phyloP scores from a whole-genome alignment of 2,113 vertebrate genomes.

The Perca schrenkii region DNA sequence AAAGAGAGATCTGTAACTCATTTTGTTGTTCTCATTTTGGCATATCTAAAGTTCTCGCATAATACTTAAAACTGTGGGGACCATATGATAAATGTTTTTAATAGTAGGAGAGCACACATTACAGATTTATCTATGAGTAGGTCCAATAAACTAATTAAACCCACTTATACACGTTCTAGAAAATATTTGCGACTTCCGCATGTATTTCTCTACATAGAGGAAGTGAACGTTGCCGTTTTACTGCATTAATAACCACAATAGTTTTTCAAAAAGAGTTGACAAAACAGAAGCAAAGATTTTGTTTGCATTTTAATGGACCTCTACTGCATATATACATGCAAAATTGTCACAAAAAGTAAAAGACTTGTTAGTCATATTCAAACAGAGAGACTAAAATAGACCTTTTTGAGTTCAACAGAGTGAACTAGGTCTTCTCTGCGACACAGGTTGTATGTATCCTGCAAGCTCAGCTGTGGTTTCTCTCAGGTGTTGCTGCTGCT shows the following conservation, averaged over 20 bases:
- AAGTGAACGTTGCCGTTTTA: conserved; percentile 33
- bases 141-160: background rate
- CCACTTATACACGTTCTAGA: conserved; percentile 5
- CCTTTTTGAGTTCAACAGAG: background rate
- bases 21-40: conserved; percentile 44
- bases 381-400: background rate
- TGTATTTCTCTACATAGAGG: conserved; percentile 17
- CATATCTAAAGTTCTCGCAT: background rate
- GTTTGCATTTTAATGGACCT: background rate
- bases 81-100: background rate
- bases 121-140: background rate
- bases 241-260: conserved; percentile 5
- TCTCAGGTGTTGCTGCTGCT: conserved; percentile 86
- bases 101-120: background rate
- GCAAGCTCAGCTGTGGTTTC: conserved; percentile 41
- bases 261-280: background rate
- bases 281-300: background rate
- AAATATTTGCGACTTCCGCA: background rate
- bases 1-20: conserved; percentile 12
- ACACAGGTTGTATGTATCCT: background rate
- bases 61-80: background rate
- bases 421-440: conserved; percentile 19
- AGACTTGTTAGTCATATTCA: background rate
- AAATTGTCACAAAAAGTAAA: background rate
- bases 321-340: background rate